A percentile compares a stretch with the other conserved stretches of the same genome.
Evolutionary conservation across 2,113 vertebrate genomes (phyloP).

Genomic region (Oophaga pumilio): DNA sequence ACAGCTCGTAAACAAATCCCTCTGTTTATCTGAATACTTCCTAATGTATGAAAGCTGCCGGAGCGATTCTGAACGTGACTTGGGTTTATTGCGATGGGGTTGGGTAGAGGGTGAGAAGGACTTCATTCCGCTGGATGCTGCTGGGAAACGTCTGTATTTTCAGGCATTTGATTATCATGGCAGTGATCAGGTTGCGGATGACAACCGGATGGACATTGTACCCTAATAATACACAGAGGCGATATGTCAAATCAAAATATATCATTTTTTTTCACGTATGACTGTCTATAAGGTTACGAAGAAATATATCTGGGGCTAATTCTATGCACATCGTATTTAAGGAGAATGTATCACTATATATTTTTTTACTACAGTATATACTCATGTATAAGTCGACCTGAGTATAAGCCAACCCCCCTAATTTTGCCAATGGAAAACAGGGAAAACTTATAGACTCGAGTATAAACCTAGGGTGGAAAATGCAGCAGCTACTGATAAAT

Average conservation of each 20-base stretch:
- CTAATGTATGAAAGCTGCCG: conserved; percentile 55
- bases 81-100: conserved; percentile 34
- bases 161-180: conserved; percentile 12
- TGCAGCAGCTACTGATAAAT: no score
- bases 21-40: conserved; percentile 57
- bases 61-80: conserved; percentile 45
- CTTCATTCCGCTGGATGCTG: not conserved
- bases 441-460: no score
- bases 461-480: no score
- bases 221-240: not conserved
- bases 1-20: conserved; percentile 54
- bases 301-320: no score
- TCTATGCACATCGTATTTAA: no score
- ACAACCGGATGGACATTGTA: not conserved
- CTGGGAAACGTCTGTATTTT: not conserved
- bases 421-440: no score
- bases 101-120: not conserved
- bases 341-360: no score
- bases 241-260: not conserved
- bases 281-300: no score
- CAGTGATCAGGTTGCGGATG: not conserved
- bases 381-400: no score
- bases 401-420: no score
- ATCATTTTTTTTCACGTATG: not conserved
- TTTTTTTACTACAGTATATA: no score